Evolutionary conservation across 2,888 invertebrate species (phyloP), one percentile per base, ranked within the genome.

Genomic region (Meandrusa payeni): DNA sequence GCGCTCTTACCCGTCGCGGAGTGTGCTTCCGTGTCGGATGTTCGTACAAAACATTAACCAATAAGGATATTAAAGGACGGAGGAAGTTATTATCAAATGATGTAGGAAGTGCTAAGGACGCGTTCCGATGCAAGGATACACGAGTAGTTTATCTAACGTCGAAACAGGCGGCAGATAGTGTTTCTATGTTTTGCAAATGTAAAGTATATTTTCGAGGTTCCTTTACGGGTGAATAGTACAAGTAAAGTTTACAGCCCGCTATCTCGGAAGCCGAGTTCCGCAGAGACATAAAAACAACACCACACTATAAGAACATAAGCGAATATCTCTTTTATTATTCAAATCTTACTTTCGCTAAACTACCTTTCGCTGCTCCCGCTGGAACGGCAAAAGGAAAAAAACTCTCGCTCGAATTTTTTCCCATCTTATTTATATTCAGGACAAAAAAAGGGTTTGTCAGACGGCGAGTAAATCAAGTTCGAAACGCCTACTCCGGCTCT

Each of bases 391-490:
- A 64, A 64, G 69, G 65, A 71, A 72, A 73, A 78, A 78, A 69
- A 61, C 29, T 55, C 69, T 63, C 61, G 64, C 59, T 64, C 65
- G 68, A 69, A 66, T 74, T 67, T 75, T 76, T 81, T 81, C 65
- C 64, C 61, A 66, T 69, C 76, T 77, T 83, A 83, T 86, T 82
- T 83, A 80, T 82, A 79, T 83, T 82, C 80, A 76, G 79, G 74
- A 76, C 76, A 83, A 85, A 85, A 76, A 85, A 83, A 81, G 82
- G 83, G 81, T 82, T 78, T 74, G 80, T 81, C 79, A 77, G 82
- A 77, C 79, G 73, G 80, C 73, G 73, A 79, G 77, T 78, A 80
- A 85, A 82, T 83, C 82, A 81, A 77, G 76, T 78, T 81, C 65
- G 76, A 72, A 58, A 69, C 81, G 80, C 83, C 80, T 75, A 82